These are phyloP conservation scores for Lumbricus terrestris DNA, from an alignment of 2,888 invertebrate species.

Conservation along the genomic window DNA sequence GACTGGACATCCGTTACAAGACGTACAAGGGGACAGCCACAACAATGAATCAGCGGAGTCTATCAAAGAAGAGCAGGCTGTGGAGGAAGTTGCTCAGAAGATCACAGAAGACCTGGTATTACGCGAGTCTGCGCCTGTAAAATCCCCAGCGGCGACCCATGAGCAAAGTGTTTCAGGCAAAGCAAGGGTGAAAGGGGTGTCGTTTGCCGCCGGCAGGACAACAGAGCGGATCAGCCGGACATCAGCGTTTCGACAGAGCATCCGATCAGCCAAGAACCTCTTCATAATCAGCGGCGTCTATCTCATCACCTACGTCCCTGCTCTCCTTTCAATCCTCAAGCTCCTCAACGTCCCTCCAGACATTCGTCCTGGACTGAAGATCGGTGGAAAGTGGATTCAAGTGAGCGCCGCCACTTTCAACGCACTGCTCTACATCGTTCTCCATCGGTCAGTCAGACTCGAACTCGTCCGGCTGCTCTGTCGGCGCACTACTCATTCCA, in stretches of 20 bases:
- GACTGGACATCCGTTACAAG: not conserved
- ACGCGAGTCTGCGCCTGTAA: not conserved
- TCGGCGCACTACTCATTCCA: not conserved
- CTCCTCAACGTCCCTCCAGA: not conserved
- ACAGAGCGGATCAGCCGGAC: too few species aligned
- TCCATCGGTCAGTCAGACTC: not conserved
- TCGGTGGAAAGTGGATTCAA: not conserved
- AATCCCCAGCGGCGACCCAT: not conserved
- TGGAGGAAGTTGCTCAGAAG: not conserved
- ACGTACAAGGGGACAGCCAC: not conserved
- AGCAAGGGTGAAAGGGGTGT: not conserved
- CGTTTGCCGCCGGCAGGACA: not conserved
- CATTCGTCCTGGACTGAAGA: not conserved
- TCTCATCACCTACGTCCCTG: not conserved
- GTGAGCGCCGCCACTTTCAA: not conserved
- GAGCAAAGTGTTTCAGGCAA: not conserved
- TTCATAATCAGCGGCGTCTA: slow-evolving; percentile 12
- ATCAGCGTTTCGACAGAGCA: not conserved
- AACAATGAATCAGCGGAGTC: not conserved
- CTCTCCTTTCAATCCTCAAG: not conserved
- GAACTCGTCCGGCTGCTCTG: not conserved
- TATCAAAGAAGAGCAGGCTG: not conserved
- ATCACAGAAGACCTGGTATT: not conserved
- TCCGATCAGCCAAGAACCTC: slow-evolving; percentile 8
- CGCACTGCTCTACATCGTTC: not conserved